A percentile compares a stretch with the other conserved stretches of the same genome.
Conservation (phyloP, 2,113 vertebrate species). For the Paracyprichromis sp. region DNA sequence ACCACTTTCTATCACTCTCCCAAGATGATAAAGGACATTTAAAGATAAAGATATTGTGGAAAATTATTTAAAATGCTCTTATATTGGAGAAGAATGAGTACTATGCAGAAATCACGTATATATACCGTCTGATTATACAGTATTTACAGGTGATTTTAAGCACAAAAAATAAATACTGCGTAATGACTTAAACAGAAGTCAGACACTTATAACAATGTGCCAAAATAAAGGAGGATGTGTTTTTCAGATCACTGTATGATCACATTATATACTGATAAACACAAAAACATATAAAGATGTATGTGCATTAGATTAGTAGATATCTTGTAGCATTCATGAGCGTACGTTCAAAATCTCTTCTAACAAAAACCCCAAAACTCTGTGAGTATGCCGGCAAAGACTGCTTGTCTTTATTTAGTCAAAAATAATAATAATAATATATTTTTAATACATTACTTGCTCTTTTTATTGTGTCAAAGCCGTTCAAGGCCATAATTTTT, state of each 20-base stretch:
- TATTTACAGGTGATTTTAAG: not conserved
- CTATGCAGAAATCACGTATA: not conserved
- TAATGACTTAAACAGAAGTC: not conserved
- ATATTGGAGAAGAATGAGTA: not conserved
- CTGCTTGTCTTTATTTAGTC: conserved; percentile 66
- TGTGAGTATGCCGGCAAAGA: conserved; percentile 20
- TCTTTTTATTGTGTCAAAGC: not conserved
- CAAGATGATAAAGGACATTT: not conserved
- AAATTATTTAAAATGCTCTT: not conserved
- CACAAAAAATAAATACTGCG: not conserved
- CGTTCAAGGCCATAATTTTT: not conserved
- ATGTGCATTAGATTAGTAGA: not conserved
- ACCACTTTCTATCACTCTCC: not conserved
- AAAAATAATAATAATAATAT: not conserved
- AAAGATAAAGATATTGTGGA: not conserved
- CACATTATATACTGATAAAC: not conserved
- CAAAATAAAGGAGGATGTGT: not conserved
- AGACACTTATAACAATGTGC: not conserved
- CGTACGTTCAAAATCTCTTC: not conserved
- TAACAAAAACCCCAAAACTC: not conserved
- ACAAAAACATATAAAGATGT: not conserved
- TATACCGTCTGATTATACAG: not conserved
- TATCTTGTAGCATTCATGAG: not conserved
- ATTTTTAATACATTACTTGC: not conserved
- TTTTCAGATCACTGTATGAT: not conserved